Percentiles rank a stretch among this genome's conserved stretches.
These are phyloP conservation scores for Ladona fulva DNA, from an alignment of 1,140 invertebrate genomes.

Conservation along the genomic window DNA sequence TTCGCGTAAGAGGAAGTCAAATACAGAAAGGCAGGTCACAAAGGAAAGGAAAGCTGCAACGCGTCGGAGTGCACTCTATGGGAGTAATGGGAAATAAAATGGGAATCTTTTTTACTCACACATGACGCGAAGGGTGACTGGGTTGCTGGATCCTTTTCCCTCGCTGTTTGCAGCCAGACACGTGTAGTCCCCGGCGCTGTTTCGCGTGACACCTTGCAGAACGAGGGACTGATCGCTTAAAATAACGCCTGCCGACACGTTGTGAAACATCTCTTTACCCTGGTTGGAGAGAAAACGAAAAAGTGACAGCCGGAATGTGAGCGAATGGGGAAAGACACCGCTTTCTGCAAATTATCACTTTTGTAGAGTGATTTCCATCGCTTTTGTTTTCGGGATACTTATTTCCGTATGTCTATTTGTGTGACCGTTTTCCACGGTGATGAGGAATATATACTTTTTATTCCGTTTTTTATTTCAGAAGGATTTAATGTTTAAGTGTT, in stretches of 20 bases:
- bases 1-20: not conserved
- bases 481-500: too few relatives aligned
- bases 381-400: too few relatives aligned
- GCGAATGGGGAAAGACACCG: not conserved
- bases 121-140: conserved; percentile 65
- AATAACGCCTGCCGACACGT: conserved; percentile 64
- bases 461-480: too few relatives aligned
- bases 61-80: not conserved
- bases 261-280: conserved; percentile 69
- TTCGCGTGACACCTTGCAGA: conserved; percentile 66
- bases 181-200: conserved; percentile 69
- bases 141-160: conserved; percentile 70
- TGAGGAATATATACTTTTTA: too few relatives aligned
- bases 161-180: conserved; percentile 72
- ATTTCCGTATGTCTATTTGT: too few relatives aligned
- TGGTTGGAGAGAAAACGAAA: conserved; percentile 33
- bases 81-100: not conserved
- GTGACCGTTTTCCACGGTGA: too few relatives aligned
- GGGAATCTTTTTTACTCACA: conserved; percentile 51
- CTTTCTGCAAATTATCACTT: too few relatives aligned
- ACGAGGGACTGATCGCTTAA: conserved; percentile 74
- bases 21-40: not conserved
- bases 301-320: not conserved
- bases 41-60: not conserved
- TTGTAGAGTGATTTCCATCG: too few relatives aligned